Evolutionary conservation across 2,888 invertebrate species (phyloP).

Genomic region (Spodoptera littoralis): DNA sequence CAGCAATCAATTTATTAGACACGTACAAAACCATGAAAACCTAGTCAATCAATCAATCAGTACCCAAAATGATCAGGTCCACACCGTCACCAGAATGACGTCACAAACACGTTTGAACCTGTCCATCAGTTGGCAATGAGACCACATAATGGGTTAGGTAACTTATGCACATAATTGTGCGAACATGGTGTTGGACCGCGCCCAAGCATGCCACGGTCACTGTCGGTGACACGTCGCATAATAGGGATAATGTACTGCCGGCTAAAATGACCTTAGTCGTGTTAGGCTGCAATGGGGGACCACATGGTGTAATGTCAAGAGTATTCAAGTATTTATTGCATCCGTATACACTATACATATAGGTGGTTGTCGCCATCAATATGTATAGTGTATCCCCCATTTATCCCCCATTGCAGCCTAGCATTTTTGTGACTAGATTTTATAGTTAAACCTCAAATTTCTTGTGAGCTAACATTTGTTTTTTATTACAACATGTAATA

Average conservation of each 20-base stretch:
- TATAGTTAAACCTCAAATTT: no score
- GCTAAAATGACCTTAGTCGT: slow-evolving; percentile 13
- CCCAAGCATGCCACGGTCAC: slow-evolving; percentile 65
- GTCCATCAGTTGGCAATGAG: slow-evolving; percentile 23
- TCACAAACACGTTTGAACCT: slow-evolving; percentile 26
- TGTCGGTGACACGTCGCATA: slow-evolving; percentile 46
- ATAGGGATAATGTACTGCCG: slow-evolving; percentile 41
- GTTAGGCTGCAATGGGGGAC: not conserved
- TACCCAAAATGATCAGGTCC: not conserved
- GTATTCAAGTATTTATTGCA: not conserved
- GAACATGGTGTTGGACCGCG: slow-evolving; percentile 60
- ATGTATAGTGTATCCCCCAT: no score
- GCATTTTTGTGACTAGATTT: no score
- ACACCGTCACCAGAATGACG: slow-evolving; percentile 25
- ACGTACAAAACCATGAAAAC: no score
- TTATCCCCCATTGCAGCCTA: no score
- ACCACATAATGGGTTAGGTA: slow-evolving; percentile 37
- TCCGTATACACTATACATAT: no score
- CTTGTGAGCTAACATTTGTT: no score
- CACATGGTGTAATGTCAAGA: not conserved
- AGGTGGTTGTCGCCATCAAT: no score
- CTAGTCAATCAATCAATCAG: no score
- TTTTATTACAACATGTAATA: no score
- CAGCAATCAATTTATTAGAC: no score
- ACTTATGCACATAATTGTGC: slow-evolving; percentile 55